Evolutionary conservation across 2,888 invertebrate genomes (phyloP), one percentile per base, ranked within the genome.

Genomic region (Noctua fimbriata): DNA sequence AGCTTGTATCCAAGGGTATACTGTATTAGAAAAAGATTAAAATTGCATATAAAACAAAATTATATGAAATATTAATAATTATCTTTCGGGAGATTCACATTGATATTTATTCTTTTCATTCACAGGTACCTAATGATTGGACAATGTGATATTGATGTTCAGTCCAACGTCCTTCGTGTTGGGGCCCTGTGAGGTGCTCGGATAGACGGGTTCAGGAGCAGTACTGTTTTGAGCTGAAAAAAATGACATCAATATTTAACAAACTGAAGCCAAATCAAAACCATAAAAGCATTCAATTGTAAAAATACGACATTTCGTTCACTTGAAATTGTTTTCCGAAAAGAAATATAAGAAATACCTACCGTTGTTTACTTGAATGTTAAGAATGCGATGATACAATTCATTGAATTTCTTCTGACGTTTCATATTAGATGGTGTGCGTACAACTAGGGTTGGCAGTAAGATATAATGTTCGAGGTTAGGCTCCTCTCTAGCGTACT

Each of bases 361-460:
- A 96, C 96, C 93, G 78, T 92, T 93, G 82, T 93, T 93, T 52
- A 94, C 79, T 78, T 96, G 95, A 52, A 92, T 91, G 79, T 95
- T 95, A 24, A 96, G 88, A 82, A 97, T 96, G 67, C 95, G 94
- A 87, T 96, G 96, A 85, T 97, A 97, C 14, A 97, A 89, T 89
- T 96, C 96, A 84, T 95, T 96, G 76, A 96, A 97, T 87, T 95
- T 96, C 87, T 95, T 96, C 81, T 96, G 96, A 1, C 96, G 92
- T 81, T 94, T 95, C 83, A 97, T 91, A 88, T 96, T 96, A 24
- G 97, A 96, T 28, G 96, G 95, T 10, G 97, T 95, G 28, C 95
- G 94, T 5, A 96, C 94, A 2, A 96, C 96, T 71, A 96, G 90
- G 14, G 97, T 96, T 9, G 96, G 96, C 55, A 97, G 88, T 44